These are phyloP conservation scores for Pristiophorus japonicus DNA, from an alignment of 2,113 vertebrate species.

Conservation along the genomic window DNA sequence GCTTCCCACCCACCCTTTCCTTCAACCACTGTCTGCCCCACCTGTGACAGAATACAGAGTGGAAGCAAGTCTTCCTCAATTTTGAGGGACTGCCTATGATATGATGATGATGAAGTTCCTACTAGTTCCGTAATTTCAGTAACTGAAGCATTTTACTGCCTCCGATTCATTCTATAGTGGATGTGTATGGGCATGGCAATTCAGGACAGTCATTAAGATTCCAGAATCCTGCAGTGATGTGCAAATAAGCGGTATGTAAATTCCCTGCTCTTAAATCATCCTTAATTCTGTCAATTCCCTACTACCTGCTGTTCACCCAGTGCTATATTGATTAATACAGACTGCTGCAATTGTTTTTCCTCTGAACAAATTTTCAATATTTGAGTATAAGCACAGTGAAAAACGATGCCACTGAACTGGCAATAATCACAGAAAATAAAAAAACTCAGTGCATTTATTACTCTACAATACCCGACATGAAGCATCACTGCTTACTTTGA, in stretches of 20 bases:
- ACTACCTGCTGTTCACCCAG: constrained; percentile 44
- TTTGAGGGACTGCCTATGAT: too few relatives aligned
- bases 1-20: too few relatives aligned
- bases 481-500: neutral
- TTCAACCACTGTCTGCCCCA: too few relatives aligned
- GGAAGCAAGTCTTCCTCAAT: too few relatives aligned
- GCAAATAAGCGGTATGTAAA: constrained; percentile 50
- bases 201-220: constrained; percentile 47
- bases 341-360: neutral
- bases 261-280: constrained; percentile 45
- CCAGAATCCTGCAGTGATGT: constrained; percentile 46
- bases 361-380: too few relatives aligned
- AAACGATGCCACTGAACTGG: neutral
- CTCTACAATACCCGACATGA: neutral
- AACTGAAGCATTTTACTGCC: constrained; percentile 49
- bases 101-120: too few relatives aligned
- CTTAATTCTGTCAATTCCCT: constrained; percentile 49
- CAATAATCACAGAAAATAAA: neutral
- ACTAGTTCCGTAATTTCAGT: constrained; percentile 41
- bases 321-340: neutral
- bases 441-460: neutral
- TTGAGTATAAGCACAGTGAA: neutral
- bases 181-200: constrained; percentile 46
- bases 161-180: constrained; percentile 48
- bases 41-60: too few relatives aligned